Conservation (phyloP, 2,888 invertebrate species). For the Chymomyza fuscimana region DNA sequence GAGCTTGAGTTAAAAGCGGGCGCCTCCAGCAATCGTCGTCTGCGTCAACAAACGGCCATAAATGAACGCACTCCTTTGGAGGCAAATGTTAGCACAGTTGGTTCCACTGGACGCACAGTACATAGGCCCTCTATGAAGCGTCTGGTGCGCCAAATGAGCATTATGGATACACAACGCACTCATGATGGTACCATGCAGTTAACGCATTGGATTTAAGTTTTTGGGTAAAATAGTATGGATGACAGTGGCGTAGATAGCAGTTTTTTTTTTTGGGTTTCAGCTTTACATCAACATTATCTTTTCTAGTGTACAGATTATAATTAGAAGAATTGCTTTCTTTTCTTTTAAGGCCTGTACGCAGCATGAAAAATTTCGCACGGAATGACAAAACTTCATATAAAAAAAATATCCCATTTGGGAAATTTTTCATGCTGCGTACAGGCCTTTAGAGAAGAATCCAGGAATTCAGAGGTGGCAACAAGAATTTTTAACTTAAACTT, state of each 20-base stretch:
- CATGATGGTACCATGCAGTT: constrained; percentile 90
- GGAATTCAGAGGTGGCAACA: too few relatives aligned
- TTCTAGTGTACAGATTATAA: too few relatives aligned
- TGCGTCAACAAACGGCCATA: constrained; percentile 54
- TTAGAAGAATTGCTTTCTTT: too few relatives aligned
- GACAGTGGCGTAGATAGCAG: not conserved
- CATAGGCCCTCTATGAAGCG: constrained; percentile 84
- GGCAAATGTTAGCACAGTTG: constrained; percentile 15
- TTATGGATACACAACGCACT: constrained; percentile 90
- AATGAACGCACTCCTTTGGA: constrained; percentile 80
- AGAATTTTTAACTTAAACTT: too few relatives aligned
- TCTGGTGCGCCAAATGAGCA: constrained; percentile 88
- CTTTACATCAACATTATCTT: too few relatives aligned
- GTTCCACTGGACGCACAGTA: constrained; percentile 43
- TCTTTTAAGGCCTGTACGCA: too few relatives aligned
- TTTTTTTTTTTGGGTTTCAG: not conserved
- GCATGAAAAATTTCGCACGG: too few relatives aligned
- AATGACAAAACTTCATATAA: too few relatives aligned
- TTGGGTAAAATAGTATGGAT: constrained; percentile 5
- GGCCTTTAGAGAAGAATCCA: too few relatives aligned
- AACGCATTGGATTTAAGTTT: constrained; percentile 89
- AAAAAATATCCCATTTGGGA: too few relatives aligned
- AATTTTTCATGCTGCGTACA: too few relatives aligned
- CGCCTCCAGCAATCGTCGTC: constrained; percentile 68
- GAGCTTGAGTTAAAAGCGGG: constrained; percentile 68